Evolutionary conservation across 2,113 vertebrate genomes (phyloP).

Genomic region (Paralichthys olivaceus): DNA sequence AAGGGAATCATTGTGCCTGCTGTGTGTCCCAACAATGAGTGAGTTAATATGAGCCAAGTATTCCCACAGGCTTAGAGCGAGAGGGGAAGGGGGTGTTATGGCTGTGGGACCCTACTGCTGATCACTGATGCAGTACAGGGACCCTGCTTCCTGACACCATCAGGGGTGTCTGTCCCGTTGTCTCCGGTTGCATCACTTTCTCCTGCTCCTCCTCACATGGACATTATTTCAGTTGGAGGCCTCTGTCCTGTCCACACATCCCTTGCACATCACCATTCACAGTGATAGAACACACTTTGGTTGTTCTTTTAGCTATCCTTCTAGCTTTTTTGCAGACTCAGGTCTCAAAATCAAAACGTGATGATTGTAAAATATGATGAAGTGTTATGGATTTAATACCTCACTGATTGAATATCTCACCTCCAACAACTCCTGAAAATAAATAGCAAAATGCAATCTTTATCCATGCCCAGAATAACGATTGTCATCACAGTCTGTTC

Average conservation of each 20-base stretch:
- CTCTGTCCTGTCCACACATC: not conserved
- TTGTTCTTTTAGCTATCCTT: no score
- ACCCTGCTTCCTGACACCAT: not conserved
- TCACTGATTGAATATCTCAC: no score
- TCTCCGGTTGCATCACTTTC: slow-evolving; percentile 27
- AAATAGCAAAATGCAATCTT: no score
- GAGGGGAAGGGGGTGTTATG: not conserved
- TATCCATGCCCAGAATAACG: no score
- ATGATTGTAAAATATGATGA: no score
- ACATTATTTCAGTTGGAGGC: not conserved
- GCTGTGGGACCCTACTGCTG: not conserved
- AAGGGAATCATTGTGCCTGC: slow-evolving; percentile 59
- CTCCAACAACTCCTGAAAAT: no score
- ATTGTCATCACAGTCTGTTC: no score
- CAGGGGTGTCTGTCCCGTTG: slow-evolving; percentile 1
- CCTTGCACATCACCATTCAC: no score
- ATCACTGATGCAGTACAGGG: not conserved
- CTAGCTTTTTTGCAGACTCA: no score
- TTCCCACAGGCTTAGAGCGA: slow-evolving; percentile 10
- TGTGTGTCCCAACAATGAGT: slow-evolving; percentile 56
- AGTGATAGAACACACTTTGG: no score
- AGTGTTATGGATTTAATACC: no score
- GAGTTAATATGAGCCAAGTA: slow-evolving; percentile 67
- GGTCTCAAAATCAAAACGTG: no score
- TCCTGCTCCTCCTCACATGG: not conserved